Evolutionary conservation across 2,888 invertebrate genomes (phyloP).

Genomic region (Tricholauxania praeusta): DNA sequence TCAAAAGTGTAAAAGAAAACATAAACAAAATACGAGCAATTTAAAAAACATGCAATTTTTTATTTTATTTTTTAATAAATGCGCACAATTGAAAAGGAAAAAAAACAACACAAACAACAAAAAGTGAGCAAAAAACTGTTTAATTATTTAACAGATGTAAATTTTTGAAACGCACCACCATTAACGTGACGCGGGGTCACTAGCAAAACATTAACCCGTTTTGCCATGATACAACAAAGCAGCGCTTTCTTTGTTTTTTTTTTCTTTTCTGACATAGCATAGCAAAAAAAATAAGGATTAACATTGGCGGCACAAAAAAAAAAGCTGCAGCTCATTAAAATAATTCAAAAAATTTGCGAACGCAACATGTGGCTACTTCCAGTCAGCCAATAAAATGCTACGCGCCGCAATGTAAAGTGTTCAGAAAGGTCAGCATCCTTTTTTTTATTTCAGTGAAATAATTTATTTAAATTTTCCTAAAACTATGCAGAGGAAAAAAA

Average conservation of each 20-base stretch:
- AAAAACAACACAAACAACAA: no score
- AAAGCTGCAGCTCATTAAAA: not conserved
- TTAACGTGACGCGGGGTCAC: slow-evolving; percentile 1
- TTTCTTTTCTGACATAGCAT: no score
- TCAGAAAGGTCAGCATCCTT: slow-evolving; percentile 18
- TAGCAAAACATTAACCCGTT: not conserved
- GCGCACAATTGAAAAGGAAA: no score
- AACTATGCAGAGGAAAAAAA: slow-evolving; percentile 13
- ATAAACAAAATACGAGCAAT: no score
- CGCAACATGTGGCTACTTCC: not conserved
- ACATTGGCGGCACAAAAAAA: not conserved
- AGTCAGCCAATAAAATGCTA: not conserved
- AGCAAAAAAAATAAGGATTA: no score
- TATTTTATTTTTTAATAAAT: no score
- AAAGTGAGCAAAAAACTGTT: not conserved
- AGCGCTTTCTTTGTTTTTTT: not conserved
- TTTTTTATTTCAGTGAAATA: slow-evolving; percentile 11
- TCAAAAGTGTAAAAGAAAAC: no score
- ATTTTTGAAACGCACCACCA: not conserved
- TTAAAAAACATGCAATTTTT: no score
- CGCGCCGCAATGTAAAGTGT: not conserved
- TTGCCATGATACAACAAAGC: not conserved
- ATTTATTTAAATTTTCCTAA: slow-evolving; percentile 32
- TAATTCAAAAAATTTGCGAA: not conserved
- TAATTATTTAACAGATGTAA: slow-evolving; percentile 4